Evolutionary conservation across 2,113 vertebrate genomes (phyloP).

Genomic region (Oplegnathus fasciatus): DNA sequence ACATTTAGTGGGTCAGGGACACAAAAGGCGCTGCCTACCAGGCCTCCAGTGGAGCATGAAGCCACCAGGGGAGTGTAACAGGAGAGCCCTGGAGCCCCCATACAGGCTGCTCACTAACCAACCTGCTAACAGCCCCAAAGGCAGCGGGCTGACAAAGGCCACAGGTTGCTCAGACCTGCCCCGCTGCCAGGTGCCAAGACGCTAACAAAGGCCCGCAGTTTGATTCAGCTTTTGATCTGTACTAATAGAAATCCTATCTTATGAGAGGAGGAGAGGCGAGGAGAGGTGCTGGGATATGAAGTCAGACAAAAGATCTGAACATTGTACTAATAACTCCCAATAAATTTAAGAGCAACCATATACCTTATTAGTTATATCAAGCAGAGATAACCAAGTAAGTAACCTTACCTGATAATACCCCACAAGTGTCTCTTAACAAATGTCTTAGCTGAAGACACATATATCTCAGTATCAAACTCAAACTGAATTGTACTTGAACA

Average conservation of each 20-base stretch:
- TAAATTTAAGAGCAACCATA: neutral
- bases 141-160: constrained; percentile 68
- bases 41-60: constrained; percentile 85
- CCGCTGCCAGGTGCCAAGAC: constrained; percentile 72
- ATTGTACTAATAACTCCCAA: neutral
- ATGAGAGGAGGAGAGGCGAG: constrained; percentile 35
- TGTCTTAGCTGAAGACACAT: neutral
- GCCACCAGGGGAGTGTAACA: constrained; percentile 80
- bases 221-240: constrained; percentile 68
- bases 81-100: constrained; percentile 77
- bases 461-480: neutral
- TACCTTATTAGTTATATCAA: neutral
- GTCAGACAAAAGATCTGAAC: constrained; percentile 1
- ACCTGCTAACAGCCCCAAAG: constrained; percentile 64
- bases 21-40: constrained; percentile 85
- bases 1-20: constrained; percentile 85
- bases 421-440: neutral
- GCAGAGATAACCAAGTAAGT: neutral
- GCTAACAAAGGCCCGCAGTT: constrained; percentile 66
- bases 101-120: constrained; percentile 68
- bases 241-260: constrained; percentile 53
- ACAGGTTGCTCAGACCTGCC: constrained; percentile 74
- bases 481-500: neutral
- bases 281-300: constrained; percentile 12
- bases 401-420: neutral